Conservation (phyloP, 2,797 vertebrate genomes). For the Aphelocoma californica region DNA sequence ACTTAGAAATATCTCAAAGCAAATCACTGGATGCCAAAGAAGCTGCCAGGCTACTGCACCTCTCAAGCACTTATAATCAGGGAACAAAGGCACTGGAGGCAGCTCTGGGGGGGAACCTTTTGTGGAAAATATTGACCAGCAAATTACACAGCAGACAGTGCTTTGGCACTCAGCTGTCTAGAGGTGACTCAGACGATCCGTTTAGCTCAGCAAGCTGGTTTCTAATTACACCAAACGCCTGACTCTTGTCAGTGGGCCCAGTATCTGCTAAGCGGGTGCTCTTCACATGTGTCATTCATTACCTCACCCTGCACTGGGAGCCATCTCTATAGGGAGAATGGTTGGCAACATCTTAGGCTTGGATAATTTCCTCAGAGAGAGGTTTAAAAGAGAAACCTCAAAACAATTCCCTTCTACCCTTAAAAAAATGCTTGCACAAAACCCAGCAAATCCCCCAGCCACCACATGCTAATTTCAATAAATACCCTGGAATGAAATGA, state of each 20-base stretch:
- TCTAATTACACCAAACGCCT: conserved; percentile 59
- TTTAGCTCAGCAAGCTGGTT: conserved; percentile 50
- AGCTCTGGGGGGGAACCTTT: background rate
- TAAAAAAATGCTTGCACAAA: background rate
- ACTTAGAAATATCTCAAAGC: conserved; percentile 38
- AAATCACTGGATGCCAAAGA: conserved; percentile 30
- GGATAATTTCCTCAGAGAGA: conserved; percentile 13
- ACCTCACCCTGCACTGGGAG: background rate
- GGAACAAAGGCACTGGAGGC: background rate
- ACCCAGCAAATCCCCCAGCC: background rate
- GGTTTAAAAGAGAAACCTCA: background rate
- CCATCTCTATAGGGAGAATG: background rate
- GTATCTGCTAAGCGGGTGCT: conserved; percentile 24
- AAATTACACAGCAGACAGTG: conserved; percentile 38
- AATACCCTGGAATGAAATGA: conserved; percentile 33
- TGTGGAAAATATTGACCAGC: conserved; percentile 58
- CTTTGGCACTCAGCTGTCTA: conserved; percentile 19
- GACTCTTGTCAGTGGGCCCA: conserved; percentile 43
- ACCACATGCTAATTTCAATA: conserved; percentile 56
- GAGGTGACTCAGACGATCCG: conserved; percentile 28
- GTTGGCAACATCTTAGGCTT: background rate
- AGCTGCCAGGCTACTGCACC: conserved; percentile 19
- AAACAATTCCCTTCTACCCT: background rate
- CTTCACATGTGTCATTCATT: conserved; percentile 36
- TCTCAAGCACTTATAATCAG: background rate